Conservation (phyloP, 2,797 vertebrate genomes). For the Parauchenoglanis ngamensis region DNA sequence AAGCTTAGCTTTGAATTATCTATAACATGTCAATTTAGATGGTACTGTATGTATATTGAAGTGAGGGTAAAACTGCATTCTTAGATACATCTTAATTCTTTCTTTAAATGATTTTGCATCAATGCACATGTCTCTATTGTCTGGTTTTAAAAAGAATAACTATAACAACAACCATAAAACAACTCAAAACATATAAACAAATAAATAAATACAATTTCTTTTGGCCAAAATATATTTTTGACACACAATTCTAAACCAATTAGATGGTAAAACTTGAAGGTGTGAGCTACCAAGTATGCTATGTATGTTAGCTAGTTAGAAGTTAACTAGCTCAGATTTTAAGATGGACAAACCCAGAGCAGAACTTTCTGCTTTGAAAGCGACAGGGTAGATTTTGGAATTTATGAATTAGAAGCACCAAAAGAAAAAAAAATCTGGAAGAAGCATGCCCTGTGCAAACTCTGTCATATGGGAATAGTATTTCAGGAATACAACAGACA, state of each 20-base stretch:
- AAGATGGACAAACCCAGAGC: not conserved
- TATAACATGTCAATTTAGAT: not conserved
- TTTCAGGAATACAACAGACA: not conserved
- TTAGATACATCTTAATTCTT: not conserved
- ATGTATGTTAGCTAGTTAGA: not conserved
- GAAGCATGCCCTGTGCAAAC: not conserved
- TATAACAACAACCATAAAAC: not conserved
- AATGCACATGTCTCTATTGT: not conserved
- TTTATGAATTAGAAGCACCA: not conserved
- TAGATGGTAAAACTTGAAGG: not conserved
- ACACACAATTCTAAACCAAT: not conserved
- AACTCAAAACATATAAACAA: not conserved
- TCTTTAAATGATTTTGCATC: not conserved
- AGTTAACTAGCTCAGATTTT: not conserved
- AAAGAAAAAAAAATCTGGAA: not conserved
- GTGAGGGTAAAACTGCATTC: not conserved
- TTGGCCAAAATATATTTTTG: not conserved
- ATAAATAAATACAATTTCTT: not conserved
- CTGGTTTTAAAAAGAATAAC: not conserved
- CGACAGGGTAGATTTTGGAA: not conserved
- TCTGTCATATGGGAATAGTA: not conserved
- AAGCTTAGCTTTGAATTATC: not conserved
- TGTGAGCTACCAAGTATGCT: not conserved
- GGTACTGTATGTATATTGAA: not conserved
- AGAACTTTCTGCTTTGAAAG: not conserved